Percentiles rank a stretch among this genome's conserved stretches.
Evolutionary conservation across 2,113 vertebrate species (phyloP).

Genomic region (Paratilapia polleni): DNA sequence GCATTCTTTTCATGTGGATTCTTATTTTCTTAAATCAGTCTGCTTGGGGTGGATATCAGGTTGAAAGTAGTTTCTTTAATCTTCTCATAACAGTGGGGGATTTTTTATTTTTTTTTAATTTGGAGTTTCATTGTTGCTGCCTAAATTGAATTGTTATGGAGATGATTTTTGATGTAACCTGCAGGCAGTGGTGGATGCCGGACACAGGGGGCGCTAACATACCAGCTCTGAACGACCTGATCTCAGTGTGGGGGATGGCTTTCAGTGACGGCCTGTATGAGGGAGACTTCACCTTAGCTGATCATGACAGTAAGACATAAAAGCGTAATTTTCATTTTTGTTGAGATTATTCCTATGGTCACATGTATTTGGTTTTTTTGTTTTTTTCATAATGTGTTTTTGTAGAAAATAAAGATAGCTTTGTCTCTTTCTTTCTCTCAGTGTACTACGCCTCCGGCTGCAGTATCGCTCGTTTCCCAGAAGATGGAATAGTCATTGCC

Average conservation of each 20-base stretch:
- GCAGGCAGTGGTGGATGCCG: slow-evolving; percentile 99
- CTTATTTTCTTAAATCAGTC: background rate
- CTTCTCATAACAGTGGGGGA: background rate
- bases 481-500: slow-evolving; percentile 94
- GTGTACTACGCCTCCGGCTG: slow-evolving; percentile 99
- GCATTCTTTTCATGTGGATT: background rate
- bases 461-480: slow-evolving; percentile 95
- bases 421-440: slow-evolving; percentile 56
- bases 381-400: background rate
- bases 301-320: slow-evolving; percentile 92
- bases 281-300: slow-evolving; percentile 94
- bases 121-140: background rate
- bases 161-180: background rate
- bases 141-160: background rate
- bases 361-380: background rate
- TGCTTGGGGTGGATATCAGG: background rate
- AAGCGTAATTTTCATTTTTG: background rate
- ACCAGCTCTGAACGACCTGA: slow-evolving; percentile 95
- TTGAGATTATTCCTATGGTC: background rate
- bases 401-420: background rate
- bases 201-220: slow-evolving; percentile 98
- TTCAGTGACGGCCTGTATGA: slow-evolving; percentile 97
- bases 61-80: background rate
- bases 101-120: background rate
- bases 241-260: slow-evolving; percentile 97